phyloP scores from a whole-genome alignment of 1,140 invertebrate genomes.

The Adelges cooleyi region DNA sequence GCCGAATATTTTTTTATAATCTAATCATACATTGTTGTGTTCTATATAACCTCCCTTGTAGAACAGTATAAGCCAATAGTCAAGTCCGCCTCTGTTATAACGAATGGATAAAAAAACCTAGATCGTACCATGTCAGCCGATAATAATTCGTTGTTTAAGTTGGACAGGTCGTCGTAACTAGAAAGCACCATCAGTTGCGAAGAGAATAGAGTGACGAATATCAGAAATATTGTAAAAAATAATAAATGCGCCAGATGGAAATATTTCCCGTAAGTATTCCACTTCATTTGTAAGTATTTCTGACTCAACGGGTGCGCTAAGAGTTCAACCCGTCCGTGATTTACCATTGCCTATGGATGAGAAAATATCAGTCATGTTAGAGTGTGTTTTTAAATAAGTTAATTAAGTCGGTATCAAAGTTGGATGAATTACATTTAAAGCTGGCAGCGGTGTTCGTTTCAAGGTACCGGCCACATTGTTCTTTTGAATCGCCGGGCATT shows the following conservation, averaged over 20 bases:
- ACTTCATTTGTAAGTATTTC: slow-evolving; percentile 78
- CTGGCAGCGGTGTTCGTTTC: slow-evolving; percentile 51
- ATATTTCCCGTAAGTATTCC: slow-evolving; percentile 77
- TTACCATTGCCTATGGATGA: slow-evolving; percentile 62
- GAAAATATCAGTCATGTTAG: background rate
- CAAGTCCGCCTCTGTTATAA: no score
- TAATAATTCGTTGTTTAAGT: no score
- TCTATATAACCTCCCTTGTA: no score
- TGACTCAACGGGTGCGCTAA: slow-evolving; percentile 68
- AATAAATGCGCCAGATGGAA: slow-evolving; percentile 64
- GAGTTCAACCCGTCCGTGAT: slow-evolving; percentile 62
- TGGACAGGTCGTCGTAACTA: no score
- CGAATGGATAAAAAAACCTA: no score
- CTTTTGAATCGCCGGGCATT: slow-evolving; percentile 49
- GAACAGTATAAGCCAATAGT: no score
- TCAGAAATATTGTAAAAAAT: slow-evolving; percentile 60
- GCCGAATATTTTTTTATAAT: no score
- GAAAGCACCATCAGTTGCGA: slow-evolving; percentile 49
- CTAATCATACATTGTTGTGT: no score
- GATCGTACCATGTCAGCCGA: no score
- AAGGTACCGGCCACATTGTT: slow-evolving; percentile 46
- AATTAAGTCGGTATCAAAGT: no score
- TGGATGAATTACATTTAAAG: slow-evolving; percentile 56
- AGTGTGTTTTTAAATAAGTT: no score
- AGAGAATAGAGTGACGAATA: slow-evolving; percentile 59